phyloP scores from a whole-genome alignment of 2,888 invertebrate species.

The Craniophora ligustri region DNA sequence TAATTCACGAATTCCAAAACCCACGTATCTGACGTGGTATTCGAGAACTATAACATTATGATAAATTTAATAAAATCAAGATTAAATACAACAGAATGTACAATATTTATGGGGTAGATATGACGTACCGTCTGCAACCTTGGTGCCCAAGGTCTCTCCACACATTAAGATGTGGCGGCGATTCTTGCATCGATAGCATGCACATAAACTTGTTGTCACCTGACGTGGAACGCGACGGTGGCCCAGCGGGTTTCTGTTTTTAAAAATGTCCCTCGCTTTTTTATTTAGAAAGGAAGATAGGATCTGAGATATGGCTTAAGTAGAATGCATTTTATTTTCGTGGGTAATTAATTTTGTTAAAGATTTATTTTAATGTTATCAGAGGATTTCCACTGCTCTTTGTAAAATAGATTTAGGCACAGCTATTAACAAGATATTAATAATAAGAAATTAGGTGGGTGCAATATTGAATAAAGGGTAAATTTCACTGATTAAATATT shows the following conservation, averaged over 20 bases:
- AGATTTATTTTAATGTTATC: constrained; percentile 4
- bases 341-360: background rate
- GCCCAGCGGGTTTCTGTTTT: constrained; percentile 18
- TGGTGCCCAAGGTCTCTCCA: constrained; percentile 53
- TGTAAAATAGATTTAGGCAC: background rate
- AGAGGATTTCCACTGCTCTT: background rate
- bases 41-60: constrained; percentile 34
- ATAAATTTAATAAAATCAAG: constrained; percentile 47
- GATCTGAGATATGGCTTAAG: constrained; percentile 36
- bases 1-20: constrained; percentile 30
- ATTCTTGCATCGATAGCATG: constrained; percentile 34
- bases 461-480: no score
- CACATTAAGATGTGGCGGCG: constrained; percentile 54
- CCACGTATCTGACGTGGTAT: constrained; percentile 28
- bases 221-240: constrained; percentile 20
- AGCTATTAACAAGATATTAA: no score
- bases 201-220: constrained; percentile 47
- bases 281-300: constrained; percentile 39
- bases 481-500: no score
- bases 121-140: constrained; percentile 56
- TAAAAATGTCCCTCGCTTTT: constrained; percentile 38
- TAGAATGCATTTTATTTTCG: constrained; percentile 31
- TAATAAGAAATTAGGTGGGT: no score
- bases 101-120: constrained; percentile 38
- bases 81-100: constrained; percentile 34